These are phyloP conservation scores for Drosophila meridionalis DNA, from an alignment of 2,888 invertebrate species.

Conservation along the genomic window DNA sequence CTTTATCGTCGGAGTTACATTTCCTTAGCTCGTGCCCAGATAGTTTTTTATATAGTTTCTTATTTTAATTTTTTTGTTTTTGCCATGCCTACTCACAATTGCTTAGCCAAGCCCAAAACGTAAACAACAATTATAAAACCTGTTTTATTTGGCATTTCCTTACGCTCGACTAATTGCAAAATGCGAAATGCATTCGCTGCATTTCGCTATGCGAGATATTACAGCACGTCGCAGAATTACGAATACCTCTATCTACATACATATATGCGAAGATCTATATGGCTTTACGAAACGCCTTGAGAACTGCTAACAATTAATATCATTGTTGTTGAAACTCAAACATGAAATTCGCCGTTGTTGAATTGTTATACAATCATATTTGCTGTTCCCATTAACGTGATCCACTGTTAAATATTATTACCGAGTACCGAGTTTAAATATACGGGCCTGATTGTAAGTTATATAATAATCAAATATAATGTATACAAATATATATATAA, in stretches of 20 bases:
- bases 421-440: neutral
- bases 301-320: slow-evolving; percentile 24
- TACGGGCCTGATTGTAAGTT: too few relatives aligned
- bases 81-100: slow-evolving; percentile 28
- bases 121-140: slow-evolving; percentile 45
- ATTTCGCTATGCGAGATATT: slow-evolving; percentile 23
- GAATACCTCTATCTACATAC: neutral
- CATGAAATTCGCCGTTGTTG: neutral
- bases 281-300: slow-evolving; percentile 14
- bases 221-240: slow-evolving; percentile 26
- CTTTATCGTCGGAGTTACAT: slow-evolving; percentile 44
- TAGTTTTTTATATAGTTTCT: slow-evolving; percentile 10
- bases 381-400: slow-evolving; percentile 20
- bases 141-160: slow-evolving; percentile 35
- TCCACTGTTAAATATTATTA: neutral
- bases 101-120: slow-evolving; percentile 43
- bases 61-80: slow-evolving; percentile 8
- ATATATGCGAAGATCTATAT: neutral
- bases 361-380: slow-evolving; percentile 27
- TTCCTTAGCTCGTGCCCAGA: slow-evolving; percentile 31
- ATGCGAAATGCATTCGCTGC: slow-evolving; percentile 33
- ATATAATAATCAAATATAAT: too few relatives aligned
- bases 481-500: too few relatives aligned
- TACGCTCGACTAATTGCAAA: slow-evolving; percentile 25
- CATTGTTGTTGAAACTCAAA: slow-evolving; percentile 20